These are phyloP conservation scores for Oppia nitens DNA, from an alignment of 1,140 invertebrate genomes.

Conservation along the genomic window DNA sequence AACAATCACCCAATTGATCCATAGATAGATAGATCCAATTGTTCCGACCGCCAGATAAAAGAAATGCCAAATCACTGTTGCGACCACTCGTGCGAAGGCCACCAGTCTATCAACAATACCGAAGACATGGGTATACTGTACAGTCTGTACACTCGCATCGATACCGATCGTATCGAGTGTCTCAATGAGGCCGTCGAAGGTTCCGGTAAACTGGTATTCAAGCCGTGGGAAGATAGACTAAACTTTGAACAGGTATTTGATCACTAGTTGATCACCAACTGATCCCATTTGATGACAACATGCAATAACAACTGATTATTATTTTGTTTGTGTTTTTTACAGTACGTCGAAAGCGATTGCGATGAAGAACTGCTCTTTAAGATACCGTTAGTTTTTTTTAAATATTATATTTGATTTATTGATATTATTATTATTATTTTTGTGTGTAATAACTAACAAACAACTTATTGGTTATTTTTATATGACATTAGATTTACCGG, in stretches of 20 bases:
- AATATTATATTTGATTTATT: no score
- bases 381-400: constrained; percentile 50
- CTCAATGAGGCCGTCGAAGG: constrained; percentile 71
- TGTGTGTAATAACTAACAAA: no score
- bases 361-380: constrained; percentile 89
- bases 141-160: constrained; percentile 74
- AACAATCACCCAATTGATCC: no score
- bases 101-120: background rate
- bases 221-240: constrained; percentile 70
- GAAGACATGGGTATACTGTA: constrained; percentile 49
- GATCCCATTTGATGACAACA: no score
- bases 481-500: constrained; percentile 49
- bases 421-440: no score
- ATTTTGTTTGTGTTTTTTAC: constrained; percentile 22
- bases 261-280: background rate
- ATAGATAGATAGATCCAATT: no score
- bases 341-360: constrained; percentile 86
- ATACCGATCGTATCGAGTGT: constrained; percentile 70
- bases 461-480: no score
- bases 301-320: no score
- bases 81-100: constrained; percentile 9
- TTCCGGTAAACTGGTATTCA: constrained; percentile 72
- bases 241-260: constrained; percentile 47
- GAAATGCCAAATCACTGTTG: constrained; percentile 12
- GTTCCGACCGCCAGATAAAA: no score